Evolutionary conservation across 2,113 vertebrate genomes (phyloP).

Genomic region (Phalacrocorax carbo): DNA sequence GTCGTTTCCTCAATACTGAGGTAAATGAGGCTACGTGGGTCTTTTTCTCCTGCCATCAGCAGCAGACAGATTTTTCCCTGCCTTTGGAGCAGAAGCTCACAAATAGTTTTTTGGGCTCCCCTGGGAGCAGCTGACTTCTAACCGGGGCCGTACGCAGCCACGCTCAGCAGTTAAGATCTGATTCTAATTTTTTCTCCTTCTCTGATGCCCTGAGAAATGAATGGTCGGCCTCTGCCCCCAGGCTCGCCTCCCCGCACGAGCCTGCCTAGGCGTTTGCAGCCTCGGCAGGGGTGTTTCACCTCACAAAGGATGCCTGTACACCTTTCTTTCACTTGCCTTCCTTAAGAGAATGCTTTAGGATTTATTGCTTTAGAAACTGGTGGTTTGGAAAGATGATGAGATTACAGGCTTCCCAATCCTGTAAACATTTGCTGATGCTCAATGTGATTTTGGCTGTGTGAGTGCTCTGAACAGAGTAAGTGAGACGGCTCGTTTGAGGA

Average conservation of each 20-base stretch:
- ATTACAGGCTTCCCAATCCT: neutral
- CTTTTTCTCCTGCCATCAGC: neutral
- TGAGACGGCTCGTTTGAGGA: neutral
- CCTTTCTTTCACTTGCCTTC: neutral
- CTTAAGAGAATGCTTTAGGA: neutral
- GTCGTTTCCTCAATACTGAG: rapidly evolving
- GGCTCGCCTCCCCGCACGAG: neutral
- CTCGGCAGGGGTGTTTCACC: neutral
- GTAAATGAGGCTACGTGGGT: rapidly evolving
- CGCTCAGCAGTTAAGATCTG: neutral
- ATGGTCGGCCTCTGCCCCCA: neutral
- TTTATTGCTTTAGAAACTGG: neutral
- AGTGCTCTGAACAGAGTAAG: neutral
- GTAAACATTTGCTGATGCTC: neutral
- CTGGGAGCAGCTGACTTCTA: neutral
- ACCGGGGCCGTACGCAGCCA: neutral
- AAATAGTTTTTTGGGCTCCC: neutral
- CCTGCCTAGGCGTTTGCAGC: neutral
- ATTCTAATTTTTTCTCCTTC: neutral
- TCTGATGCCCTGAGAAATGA: neutral
- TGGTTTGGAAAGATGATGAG: neutral
- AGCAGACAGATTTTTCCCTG: neutral
- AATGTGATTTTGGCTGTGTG: rapidly evolving
- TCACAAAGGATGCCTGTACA: rapidly evolving
- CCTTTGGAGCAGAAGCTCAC: neutral